Percentiles rank a stretch among this genome's conserved stretches.
phyloP scores from a whole-genome alignment of 1,140 invertebrate genomes.

The Trichomalopsis sarcophagae region DNA sequence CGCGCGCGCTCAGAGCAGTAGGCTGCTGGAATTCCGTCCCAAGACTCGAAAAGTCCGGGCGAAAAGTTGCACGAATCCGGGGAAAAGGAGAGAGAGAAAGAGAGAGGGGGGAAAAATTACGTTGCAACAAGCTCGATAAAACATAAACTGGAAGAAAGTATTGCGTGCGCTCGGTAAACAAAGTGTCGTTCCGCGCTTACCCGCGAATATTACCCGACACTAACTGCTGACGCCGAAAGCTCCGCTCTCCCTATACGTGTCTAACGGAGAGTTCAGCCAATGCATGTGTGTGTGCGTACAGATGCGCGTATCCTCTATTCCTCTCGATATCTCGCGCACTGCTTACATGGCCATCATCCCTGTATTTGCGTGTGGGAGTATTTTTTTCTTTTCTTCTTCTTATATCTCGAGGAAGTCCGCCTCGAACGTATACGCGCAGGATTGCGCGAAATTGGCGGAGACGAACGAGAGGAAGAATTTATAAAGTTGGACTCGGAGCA shows the following conservation, averaged over 20 bases:
- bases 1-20: not conserved
- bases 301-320: not conserved
- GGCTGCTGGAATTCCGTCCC: not conserved
- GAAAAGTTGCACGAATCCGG: not conserved
- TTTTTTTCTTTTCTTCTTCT: not conserved
- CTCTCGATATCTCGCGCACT: not conserved
- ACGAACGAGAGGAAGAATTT: not conserved
- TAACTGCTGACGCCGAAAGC: slow-evolving; percentile 11
- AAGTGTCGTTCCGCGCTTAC: not conserved
- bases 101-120: no score
- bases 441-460: not conserved
- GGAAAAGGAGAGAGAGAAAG: no score
- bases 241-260: not conserved
- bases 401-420: not conserved
- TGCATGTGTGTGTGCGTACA: no score
- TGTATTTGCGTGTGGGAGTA: not conserved
- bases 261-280: no score
- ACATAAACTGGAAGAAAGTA: not conserved
- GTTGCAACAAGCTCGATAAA: not conserved
- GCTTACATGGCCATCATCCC: no score
- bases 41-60: not conserved
- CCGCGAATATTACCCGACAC: slow-evolving; percentile 20
- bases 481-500: not conserved
- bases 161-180: not conserved
- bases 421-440: not conserved